Base-by-base conservation (phyloP, 1,140 invertebrate genomes). In the Aphaenogaster floridana region DNA sequence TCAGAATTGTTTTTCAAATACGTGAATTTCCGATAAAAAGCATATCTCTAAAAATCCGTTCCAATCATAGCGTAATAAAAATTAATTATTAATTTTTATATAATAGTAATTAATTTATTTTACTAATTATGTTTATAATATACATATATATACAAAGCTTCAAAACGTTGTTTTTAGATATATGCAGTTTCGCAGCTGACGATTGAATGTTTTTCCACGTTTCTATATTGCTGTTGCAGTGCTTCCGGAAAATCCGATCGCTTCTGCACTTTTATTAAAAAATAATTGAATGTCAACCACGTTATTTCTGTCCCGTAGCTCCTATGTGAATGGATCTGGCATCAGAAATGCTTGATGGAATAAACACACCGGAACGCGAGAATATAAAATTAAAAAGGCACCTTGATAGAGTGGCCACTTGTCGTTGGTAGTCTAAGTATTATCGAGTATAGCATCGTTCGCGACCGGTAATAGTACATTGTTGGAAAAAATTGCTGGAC, bases 341-440 rank as follows among this genome's bases (percentile, higher is more conserved):
- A 74, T 84, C 69, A 76, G 80, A 50, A 76, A 84, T 48, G 80
- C 54, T 83, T 74, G 69, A 84, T 63, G 42, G 54, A 74, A 74
- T 84, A 76, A 84, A 76, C n/a, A 61, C 57, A 48, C 28, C 39
- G 11, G 68, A 69, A 54, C 69, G 69, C 52, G 69, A 50, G 69
- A 50, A 84, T 84, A 74, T 42, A 84, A 84, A 84, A 84, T 84
- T 76, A 84, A 84, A 84, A 84, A 74, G 69, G 57, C 42, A 39
- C 57, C 68, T 45, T 84, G 80, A 84, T 84, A 13, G 39, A 84
- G 80, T 84, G 57, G 42, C 52, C 68, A 84, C 80, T 84, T 50
- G 80, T 84, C 69, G 69, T 61, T 28, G 42, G 42, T 36, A 17
- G 42, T 84, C 80, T 84, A 84, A 84, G 80, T 76, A 84, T 61